Evolutionary conservation across 2,113 vertebrate genomes (phyloP), one percentile per base, ranked within the genome.

Genomic region (Erpornis zantholeuca): DNA sequence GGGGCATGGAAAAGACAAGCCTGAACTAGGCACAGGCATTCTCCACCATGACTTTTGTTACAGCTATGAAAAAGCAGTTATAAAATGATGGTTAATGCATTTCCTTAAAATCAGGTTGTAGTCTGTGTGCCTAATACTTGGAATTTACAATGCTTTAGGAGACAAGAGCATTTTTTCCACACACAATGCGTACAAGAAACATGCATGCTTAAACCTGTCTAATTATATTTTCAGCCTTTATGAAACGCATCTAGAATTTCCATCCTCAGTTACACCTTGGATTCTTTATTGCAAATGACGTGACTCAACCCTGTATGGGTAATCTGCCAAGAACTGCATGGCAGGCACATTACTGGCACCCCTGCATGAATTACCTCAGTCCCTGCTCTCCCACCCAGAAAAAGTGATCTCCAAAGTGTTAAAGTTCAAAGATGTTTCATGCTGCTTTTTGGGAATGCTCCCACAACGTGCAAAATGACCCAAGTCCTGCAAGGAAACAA

Each of bases 211-310:
- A 81, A 90, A 49, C 95, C 69, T 52, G 91, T 24, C 80, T 64
- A 56, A 96, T 94, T 92, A 89, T 64, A 72, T 82, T 70, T 79
- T 71, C 79, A 57, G 65, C 44, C 83, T 89, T 79, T 79, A 75
- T 65, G 89, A 94, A 95, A 91, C 0, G 0, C 71, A 94, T 81
- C 76, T 75, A 92, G 77, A 95, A 71, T 95, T 96, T 87, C 92
- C 91, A 97, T 72, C 65, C 73, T 79, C 69, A 75, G 57, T 84
- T 70, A 89, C 73, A 84, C 60, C 56, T 25, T 68, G 42, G 69
- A 72, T 83, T 86, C 83, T 87, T 92, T 75, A 90, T 59, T 71
- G 72, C 36, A 84, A 88, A 65, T 29, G 12, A 78, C 1, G 14
- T 95, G 92, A 97, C 88, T 92, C 88, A 92, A 44, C n/a, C 65